A percentile compares a stretch with the other conserved stretches of the same genome.
Evolutionary conservation across 2,113 vertebrate species (phyloP).

Genomic region (Oriolus oriolus): DNA sequence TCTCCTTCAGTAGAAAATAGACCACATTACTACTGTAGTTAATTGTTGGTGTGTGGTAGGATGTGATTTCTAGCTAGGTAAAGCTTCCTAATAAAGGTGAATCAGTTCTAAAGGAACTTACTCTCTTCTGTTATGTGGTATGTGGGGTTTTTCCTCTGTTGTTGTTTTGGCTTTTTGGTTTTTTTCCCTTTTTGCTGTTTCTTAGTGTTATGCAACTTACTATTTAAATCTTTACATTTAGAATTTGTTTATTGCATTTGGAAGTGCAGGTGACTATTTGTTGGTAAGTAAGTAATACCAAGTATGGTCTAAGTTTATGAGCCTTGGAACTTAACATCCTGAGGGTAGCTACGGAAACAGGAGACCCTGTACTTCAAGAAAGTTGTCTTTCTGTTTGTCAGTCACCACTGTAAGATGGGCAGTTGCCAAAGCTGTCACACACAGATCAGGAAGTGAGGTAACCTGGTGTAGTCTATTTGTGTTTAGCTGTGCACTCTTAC

Average conservation of each 20-base stretch:
- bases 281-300: neutral
- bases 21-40: neutral
- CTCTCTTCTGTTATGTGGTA: neutral
- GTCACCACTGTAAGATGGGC: neutral
- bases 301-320: neutral
- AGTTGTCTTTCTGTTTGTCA: neutral
- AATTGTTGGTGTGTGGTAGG: neutral
- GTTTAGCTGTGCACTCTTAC: neutral
- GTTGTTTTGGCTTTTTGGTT: neutral
- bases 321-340: neutral
- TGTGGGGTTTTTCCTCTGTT: rapidly evolving
- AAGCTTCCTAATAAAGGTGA: neutral
- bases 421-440: neutral
- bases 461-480: neutral
- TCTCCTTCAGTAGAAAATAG: neutral
- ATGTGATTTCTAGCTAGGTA: neutral
- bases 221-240: neutral
- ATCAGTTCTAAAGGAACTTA: neutral
- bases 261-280: neutral
- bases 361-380: neutral
- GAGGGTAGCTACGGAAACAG: neutral
- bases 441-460: neutral
- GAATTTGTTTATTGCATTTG: neutral
- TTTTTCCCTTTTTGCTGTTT: neutral
- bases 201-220: neutral